Conservation (phyloP, 2,113 vertebrate species). For the Myrmecophaga tridactyla region DNA sequence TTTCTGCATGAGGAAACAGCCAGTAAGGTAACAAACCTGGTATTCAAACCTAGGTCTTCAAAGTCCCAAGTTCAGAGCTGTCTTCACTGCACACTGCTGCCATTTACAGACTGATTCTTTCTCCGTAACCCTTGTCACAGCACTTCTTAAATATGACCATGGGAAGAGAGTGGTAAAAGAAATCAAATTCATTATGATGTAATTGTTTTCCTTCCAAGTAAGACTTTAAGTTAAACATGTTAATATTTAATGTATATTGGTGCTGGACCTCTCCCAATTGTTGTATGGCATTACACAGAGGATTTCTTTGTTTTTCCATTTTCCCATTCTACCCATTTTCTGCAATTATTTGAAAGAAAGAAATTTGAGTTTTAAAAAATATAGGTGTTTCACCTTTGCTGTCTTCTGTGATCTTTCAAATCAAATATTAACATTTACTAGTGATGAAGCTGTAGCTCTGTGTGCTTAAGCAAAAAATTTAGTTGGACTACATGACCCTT, state of each 20-base stretch:
- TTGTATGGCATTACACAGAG: neutral
- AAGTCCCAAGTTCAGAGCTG: neutral
- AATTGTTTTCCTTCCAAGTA: slow-evolving; percentile 18
- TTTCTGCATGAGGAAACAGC: neutral
- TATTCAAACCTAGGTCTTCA: neutral
- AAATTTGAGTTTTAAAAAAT: neutral
- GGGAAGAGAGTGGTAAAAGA: neutral
- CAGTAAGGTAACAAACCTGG: neutral
- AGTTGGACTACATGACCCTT: neutral
- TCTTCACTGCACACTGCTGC: neutral
- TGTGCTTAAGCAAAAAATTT: neutral
- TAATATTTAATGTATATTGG: neutral
- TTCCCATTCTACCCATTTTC: slow-evolving; percentile 12
- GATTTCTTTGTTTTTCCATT: neutral
- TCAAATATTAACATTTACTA: neutral
- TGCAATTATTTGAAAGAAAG: neutral
- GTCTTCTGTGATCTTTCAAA: slow-evolving; percentile 9
- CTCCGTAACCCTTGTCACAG: neutral
- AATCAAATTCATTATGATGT: neutral
- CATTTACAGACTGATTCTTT: neutral
- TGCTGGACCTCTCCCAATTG: neutral
- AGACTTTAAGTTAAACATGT: neutral
- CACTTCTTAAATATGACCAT: neutral
- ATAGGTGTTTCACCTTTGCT: neutral
- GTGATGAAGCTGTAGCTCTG: neutral